Evolutionary conservation across 2,888 invertebrate genomes (phyloP).

Genomic region (Brassicogethes aeneus): DNA sequence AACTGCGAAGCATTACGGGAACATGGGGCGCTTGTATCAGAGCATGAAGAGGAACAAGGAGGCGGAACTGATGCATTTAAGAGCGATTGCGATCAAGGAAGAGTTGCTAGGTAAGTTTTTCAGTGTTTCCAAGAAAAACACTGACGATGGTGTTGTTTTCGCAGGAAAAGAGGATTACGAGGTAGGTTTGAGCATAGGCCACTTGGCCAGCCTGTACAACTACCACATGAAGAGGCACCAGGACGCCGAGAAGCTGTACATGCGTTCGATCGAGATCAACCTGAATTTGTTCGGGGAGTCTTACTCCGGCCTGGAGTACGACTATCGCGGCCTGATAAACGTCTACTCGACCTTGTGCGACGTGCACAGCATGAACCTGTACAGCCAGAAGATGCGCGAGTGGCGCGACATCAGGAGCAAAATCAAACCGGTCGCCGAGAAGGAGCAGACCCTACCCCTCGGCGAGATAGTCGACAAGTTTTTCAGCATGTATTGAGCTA

Average conservation of each 20-base stretch:
- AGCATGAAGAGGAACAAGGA: slow-evolving; percentile 83
- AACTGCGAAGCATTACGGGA: slow-evolving; percentile 93
- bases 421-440: slow-evolving; percentile 27
- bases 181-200: slow-evolving; percentile 85
- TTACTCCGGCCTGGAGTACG: slow-evolving; percentile 90
- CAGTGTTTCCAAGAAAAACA: too few species aligned
- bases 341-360: slow-evolving; percentile 69
- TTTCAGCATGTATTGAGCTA: slow-evolving; percentile 18
- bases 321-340: slow-evolving; percentile 83
- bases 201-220: slow-evolving; percentile 89
- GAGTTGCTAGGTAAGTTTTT: slow-evolving; percentile 74
- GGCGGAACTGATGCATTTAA: slow-evolving; percentile 86
- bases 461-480: slow-evolving; percentile 23
- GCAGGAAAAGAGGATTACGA: slow-evolving; percentile 90
- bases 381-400: slow-evolving; percentile 51
- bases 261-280: slow-evolving; percentile 84
- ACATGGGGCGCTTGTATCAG: slow-evolving; percentile 88
- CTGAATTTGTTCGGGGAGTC: slow-evolving; percentile 78
- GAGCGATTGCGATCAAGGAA: slow-evolving; percentile 88
- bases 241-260: slow-evolving; percentile 80
- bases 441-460: slow-evolving; percentile 25
- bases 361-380: slow-evolving; percentile 52
- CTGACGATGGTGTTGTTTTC: too few species aligned
- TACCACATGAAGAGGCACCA: slow-evolving; percentile 85
- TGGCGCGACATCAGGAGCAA: slow-evolving; percentile 56